Evolutionary conservation across 2,113 vertebrate genomes (phyloP).

Genomic region (Etheostoma cragini): DNA sequence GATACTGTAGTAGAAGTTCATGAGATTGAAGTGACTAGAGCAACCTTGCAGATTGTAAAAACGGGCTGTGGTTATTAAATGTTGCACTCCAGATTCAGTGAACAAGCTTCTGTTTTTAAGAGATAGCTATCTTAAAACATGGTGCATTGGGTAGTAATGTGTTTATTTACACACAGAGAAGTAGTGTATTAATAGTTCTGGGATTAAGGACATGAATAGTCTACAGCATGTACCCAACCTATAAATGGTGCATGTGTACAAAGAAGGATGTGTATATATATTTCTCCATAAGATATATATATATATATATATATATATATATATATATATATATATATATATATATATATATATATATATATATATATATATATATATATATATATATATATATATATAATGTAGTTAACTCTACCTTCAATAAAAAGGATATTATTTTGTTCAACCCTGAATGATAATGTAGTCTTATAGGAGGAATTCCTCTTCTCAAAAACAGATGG

Average conservation of each 20-base stretch:
- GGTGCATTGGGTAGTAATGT: conserved; percentile 14
- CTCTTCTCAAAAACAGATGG: background rate
- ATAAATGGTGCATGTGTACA: conserved; percentile 21
- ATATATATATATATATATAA: too few relatives aligned
- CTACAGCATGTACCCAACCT: conserved; percentile 12
- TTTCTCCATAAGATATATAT: background rate
- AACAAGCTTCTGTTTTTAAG: conserved; percentile 19
- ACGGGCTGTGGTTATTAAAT: conserved; percentile 20
- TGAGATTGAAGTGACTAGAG: conserved; percentile 33
- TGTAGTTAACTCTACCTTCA: background rate
- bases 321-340: too few relatives aligned
- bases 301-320: too few relatives aligned
- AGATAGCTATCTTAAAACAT: conserved; percentile 30
- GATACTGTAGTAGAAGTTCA: conserved; percentile 5
- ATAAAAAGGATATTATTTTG: background rate
- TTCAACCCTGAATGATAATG: background rate
- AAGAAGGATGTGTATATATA: conserved; percentile 6
- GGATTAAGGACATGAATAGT: conserved; percentile 38
- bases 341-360: too few relatives aligned
- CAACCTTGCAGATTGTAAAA: conserved; percentile 7
- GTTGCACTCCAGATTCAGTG: conserved; percentile 4
- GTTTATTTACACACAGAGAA: conserved; percentile 9
- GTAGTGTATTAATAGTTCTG: conserved; percentile 33
- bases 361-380: too few relatives aligned
- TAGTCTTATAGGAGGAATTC: background rate